Base-by-base conservation (phyloP, 1,140 invertebrate genomes). In the Drosophila athabasca region DNA sequence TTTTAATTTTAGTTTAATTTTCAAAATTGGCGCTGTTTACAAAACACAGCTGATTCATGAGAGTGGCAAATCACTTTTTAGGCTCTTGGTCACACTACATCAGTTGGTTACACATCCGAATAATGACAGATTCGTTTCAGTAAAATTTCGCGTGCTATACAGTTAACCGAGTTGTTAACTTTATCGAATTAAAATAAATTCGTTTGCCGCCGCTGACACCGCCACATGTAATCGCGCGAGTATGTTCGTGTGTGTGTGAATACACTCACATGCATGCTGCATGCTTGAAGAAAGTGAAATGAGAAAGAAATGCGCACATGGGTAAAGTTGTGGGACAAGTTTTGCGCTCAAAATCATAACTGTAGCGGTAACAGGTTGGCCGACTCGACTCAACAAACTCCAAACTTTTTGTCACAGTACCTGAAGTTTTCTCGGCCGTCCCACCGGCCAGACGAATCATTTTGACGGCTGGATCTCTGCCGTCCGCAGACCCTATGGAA, bases 131-230 rank as follows among this genome's bases (percentile, higher is more conserved):
- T n/a, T n/a, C n/a, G n/a, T n/a, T n/a, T n/a, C n/a, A n/a, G n/a
- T n/a, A n/a, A n/a, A n/a, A n/a, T n/a, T n/a, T n/a, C n/a, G n/a
- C n/a, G n/a, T n/a, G n/a, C n/a, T n/a, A n/a, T n/a, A n/a, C n/a
- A n/a, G n/a, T n/a, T n/a, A n/a, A 51, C 48, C 70, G 60, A 57
- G 68, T 66, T 76, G 79, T 76, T 77, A 85, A 78, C 67, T 75
- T 79, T 53, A 85, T 85, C 65, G 66, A 85, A 87, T 85, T 82
- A 85, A 85, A 71, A 45, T 65, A 81, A 60, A 39, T 39, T 39
- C 9, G 11, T 39, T 11, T 39, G 11, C 9, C 35, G 0, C 35
- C 35, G 0, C 35, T 13, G 58, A 60, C 41, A 57, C 26, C 19
- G 45, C 3, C 24, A 54, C n/a, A 11, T 74, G 58, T 55, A 64